Percentiles rank a stretch among this genome's conserved stretches.
phyloP scores from a whole-genome alignment of 2,113 vertebrate species.

The Pteruthius melanotis region DNA sequence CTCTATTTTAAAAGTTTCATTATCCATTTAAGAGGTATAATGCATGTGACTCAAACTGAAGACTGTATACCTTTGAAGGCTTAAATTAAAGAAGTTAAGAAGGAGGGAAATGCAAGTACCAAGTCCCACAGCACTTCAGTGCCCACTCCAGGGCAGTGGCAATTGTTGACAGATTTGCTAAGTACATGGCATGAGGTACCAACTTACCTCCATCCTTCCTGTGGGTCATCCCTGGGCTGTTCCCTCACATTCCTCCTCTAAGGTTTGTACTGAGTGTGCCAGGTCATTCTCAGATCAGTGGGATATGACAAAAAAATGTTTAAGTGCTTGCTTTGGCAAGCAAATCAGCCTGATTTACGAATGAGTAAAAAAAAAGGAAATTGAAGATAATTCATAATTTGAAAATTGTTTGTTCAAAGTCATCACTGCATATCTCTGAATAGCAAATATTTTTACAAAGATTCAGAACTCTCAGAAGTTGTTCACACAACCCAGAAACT shows the following conservation, averaged over 20 bases:
- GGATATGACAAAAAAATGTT: neutral
- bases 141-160: neutral
- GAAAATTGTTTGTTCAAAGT: neutral
- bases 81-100: neutral
- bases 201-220: neutral
- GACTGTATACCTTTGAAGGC: neutral
- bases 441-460: neutral
- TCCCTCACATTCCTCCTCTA: neutral
- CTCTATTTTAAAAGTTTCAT: neutral
- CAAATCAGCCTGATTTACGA: neutral
- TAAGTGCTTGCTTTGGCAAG: neutral
- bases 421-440: neutral
- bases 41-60: neutral
- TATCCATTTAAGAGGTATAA: neutral
- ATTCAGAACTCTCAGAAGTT: neutral
- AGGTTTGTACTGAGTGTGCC: neutral
- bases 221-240: neutral
- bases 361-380: neutral
- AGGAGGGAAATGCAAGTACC: neutral
- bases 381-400: neutral
- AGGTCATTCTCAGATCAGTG: neutral
- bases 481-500: neutral
- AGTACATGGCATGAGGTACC: neutral
- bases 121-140: neutral
- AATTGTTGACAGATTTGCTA: neutral